These are phyloP conservation scores for Zophobas morio DNA, from an alignment of 1,140 invertebrate species.

Conservation along the genomic window DNA sequence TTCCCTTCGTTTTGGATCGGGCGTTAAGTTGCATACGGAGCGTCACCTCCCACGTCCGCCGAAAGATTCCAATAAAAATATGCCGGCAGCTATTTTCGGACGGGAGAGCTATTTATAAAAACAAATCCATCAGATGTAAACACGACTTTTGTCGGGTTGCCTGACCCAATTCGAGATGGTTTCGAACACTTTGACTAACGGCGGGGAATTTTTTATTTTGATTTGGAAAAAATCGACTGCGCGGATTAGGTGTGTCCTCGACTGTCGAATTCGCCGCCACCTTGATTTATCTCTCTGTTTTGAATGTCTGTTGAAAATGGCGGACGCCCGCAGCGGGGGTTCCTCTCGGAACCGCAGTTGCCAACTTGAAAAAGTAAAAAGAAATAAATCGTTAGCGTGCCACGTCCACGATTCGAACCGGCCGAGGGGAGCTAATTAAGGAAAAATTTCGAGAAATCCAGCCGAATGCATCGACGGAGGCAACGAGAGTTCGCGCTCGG, in stretches of 20 bases:
- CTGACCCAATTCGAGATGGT: slow-evolving; percentile 14
- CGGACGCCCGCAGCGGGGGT: neutral
- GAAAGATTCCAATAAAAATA: neutral
- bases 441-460: neutral
- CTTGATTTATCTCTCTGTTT: slow-evolving; percentile 24
- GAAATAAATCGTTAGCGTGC: neutral
- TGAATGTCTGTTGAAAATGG: slow-evolving; percentile 15
- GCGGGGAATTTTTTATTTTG: slow-evolving; percentile 15
- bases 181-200: neutral
- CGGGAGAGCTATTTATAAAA: slow-evolving; percentile 1
- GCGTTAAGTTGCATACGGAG: too few species aligned
- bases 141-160: slow-evolving; percentile 11
- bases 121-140: slow-evolving; percentile 25
- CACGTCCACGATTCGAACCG: too few species aligned
- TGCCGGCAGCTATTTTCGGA: slow-evolving; percentile 7
- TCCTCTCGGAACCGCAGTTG: slow-evolving; percentile 10
- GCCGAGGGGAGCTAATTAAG: neutral
- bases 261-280: slow-evolving; percentile 25
- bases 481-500: neutral
- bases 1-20: too few species aligned
- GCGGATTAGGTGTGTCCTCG: neutral
- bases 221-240: slow-evolving; percentile 9
- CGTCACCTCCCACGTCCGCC: neutral
- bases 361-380: neutral
- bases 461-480: neutral